Evolutionary conservation across 2,113 vertebrate genomes (phyloP).

Genomic region (Oncorhynchus gorbuscha): DNA sequence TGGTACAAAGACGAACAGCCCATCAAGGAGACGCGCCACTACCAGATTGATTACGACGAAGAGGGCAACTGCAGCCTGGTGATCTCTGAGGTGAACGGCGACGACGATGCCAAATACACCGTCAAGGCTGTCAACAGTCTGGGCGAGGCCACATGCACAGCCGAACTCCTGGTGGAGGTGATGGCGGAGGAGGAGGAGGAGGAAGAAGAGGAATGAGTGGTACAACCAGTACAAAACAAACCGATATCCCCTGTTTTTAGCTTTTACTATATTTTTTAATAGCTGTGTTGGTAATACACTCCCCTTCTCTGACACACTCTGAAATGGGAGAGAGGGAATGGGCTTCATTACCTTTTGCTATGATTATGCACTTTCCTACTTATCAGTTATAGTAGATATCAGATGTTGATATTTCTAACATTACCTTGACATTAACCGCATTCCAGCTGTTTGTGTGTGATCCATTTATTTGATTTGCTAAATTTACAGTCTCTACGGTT

Average conservation of each 20-base stretch:
- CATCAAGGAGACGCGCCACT: constrained; percentile 96
- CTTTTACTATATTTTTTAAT: constrained; percentile 9
- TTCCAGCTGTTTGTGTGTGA: constrained; percentile 57
- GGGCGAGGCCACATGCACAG: constrained; percentile 93
- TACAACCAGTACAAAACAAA: constrained; percentile 18
- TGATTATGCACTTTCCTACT: constrained; percentile 31
- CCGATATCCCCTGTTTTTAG: constrained; percentile 11
- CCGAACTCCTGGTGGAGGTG: constrained; percentile 95
- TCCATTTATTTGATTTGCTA: constrained; percentile 28
- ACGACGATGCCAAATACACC: constrained; percentile 96
- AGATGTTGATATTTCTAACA: constrained; percentile 36
- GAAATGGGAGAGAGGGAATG: not conserved
- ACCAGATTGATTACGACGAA: constrained; percentile 98
- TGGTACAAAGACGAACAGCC: constrained; percentile 98
- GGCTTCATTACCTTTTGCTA: constrained; percentile 25
- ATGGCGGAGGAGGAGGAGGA: constrained; percentile 85
- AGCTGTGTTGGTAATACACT: constrained; percentile 27
- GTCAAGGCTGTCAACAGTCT: constrained; percentile 96
- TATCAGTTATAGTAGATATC: constrained; percentile 29
- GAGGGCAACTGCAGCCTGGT: constrained; percentile 98
- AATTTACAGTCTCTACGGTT: not conserved
- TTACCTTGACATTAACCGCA: constrained; percentile 42
- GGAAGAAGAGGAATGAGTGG: constrained; percentile 45
- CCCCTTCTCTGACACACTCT: constrained; percentile 21
- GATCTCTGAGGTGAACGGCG: constrained; percentile 93